Conservation (phyloP, 1,140 invertebrate genomes). For the Brachionus asplanchnoidis region DNA sequence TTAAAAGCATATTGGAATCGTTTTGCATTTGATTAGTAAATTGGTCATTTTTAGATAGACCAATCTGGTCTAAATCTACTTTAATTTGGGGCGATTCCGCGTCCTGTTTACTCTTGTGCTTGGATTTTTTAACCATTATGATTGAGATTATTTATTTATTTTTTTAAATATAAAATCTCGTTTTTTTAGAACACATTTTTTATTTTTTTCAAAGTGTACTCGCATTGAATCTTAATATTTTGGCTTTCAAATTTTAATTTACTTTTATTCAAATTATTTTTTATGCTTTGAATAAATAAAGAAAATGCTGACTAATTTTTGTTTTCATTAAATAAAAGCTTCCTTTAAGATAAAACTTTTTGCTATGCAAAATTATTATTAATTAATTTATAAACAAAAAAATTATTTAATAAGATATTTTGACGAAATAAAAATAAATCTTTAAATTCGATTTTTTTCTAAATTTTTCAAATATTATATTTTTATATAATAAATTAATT, state of each 20-base stretch:
- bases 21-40: background rate
- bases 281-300: too few relatives aligned
- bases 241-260: background rate
- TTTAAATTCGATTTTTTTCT: too few relatives aligned
- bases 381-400: too few relatives aligned
- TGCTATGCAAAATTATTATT: too few relatives aligned
- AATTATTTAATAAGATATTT: too few relatives aligned
- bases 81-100: background rate
- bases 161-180: background rate
- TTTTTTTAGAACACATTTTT: background rate
- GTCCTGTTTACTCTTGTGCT: background rate
- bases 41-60: background rate
- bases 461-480: too few relatives aligned
- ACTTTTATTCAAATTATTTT: conserved; percentile 62
- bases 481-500: too few relatives aligned
- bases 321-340: too few relatives aligned
- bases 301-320: too few relatives aligned
- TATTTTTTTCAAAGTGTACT: background rate
- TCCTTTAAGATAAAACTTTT: too few relatives aligned
- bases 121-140: background rate
- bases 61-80: background rate
- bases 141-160: background rate
- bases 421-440: too few relatives aligned
- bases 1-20: background rate
- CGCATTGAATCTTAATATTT: background rate